Conservation (phyloP, 1,140 invertebrate species). For the Lamellibrachia luymesi region DNA sequence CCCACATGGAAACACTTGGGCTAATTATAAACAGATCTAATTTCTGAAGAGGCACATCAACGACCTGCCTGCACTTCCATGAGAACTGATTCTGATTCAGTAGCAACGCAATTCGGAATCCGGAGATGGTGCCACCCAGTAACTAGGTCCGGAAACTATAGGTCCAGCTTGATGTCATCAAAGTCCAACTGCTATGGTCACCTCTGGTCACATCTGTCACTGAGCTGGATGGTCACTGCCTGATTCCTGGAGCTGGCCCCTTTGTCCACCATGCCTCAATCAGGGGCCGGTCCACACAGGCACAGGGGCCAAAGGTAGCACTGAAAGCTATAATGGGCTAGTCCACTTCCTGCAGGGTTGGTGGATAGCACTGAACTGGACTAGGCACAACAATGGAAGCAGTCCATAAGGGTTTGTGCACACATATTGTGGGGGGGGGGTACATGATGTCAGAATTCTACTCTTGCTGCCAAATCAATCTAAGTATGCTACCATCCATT, state of each 20-base stretch:
- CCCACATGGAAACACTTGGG: neutral
- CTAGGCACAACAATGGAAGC: neutral
- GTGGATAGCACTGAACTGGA: neutral
- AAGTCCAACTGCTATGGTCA: neutral
- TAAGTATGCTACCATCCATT: neutral
- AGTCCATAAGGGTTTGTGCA: neutral
- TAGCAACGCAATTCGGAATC: neutral
- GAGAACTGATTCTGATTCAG: neutral
- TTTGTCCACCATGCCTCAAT: neutral
- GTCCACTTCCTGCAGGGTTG: neutral
- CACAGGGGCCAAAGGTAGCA: neutral
- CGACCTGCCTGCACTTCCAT: neutral
- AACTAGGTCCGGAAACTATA: neutral
- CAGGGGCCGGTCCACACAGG: neutral
- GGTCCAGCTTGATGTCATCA: neutral
- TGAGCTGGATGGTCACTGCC: neutral
- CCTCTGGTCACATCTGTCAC: neutral
- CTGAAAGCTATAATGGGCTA: neutral
- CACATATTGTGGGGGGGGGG: neutral
- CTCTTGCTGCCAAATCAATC: neutral
- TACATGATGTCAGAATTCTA: neutral
- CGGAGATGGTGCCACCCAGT: neutral
- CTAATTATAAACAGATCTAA: constrained; percentile 1
- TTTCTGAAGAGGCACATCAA: neutral
- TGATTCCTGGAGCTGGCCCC: neutral